Base-by-base conservation (phyloP, 2,113 vertebrate genomes). In the Callocephalon fimbriatum region DNA sequence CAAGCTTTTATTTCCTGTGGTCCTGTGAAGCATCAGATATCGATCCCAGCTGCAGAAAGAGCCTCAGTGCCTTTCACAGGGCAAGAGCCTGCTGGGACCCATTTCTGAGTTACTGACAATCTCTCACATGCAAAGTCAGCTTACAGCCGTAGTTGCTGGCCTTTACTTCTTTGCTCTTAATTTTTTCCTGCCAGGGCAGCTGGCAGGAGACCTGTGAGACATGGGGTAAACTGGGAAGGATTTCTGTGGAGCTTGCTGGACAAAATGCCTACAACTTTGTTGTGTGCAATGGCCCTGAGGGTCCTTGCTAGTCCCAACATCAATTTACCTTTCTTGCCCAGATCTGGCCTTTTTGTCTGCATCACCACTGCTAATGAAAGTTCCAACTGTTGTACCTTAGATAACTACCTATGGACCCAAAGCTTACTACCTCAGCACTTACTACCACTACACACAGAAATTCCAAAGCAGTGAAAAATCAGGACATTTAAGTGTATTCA, bases 61-160 rank as follows among this genome's bases (percentile, higher is more conserved):
- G 16, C 7, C 10, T 25, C 48, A n/a, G 38, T 2, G 2, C 12
- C 31, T 47, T 53, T 29, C 3, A 0, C 8, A 26, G 22, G 27
- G n/a, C 31, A 44, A 26, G 12, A 76, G 29, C 44, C 40, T 56
- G 32, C 58, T 47, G 18, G 23, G 35, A 47, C 19, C 10, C 56
- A 9, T 3, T 27, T 58, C 44, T 15, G 29, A 65, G 21, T 59
- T 82, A 47, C 15, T 15, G 18, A 27, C 45, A 59, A 27, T n/a
- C 21, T 48, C 42, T 42, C 53, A 27, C 16, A 25, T 1, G 2
- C 59, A 35, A 77, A 74, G 38, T n/a, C 32, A 58, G 19, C 32
- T 47, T 65, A 29, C 50, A 84, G 37, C 40, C 66, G 32, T 25
- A 82, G 10, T 18, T 2, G 6, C 25, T 44, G 15, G 2, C 53